These are phyloP conservation scores for Trichosurus vulpecula DNA, from an alignment of 2,797 vertebrate species.

Conservation along the genomic window DNA sequence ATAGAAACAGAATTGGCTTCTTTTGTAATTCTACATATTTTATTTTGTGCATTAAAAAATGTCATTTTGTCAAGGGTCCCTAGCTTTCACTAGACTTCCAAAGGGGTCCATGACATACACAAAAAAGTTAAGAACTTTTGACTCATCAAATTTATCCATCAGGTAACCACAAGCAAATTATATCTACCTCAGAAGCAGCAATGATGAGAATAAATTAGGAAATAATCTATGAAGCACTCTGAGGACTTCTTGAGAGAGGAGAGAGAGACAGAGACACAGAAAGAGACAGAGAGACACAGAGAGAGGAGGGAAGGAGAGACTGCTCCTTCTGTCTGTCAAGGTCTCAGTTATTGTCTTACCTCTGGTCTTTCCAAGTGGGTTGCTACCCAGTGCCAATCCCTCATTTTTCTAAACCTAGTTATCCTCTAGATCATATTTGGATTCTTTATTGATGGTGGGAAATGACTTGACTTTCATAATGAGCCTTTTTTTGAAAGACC, in stretches of 20 bases:
- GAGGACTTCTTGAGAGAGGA: too few species aligned
- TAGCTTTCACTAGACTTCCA: neutral
- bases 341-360: too few species aligned
- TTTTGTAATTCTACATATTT: neutral
- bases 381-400: too few species aligned
- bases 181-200: neutral
- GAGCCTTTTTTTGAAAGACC: neutral
- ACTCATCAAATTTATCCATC: neutral
- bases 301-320: too few species aligned
- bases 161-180: conserved; percentile 18
- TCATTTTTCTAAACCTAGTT: too few species aligned
- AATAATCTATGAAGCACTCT: neutral
- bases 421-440: neutral
- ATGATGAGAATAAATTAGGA: neutral
- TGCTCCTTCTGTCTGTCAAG: too few species aligned
- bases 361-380: too few species aligned
- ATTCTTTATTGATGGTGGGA: neutral
- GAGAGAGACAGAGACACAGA: too few species aligned
- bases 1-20: neutral
- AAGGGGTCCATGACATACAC: neutral
- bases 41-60: neutral
- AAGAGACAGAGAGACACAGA: too few species aligned
- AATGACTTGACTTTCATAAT: neutral
- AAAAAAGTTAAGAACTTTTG: neutral
- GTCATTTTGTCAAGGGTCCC: neutral